These are phyloP conservation scores for Microcebus lehilahytsara DNA, from an alignment of 2,113 vertebrate genomes.

Conservation along the genomic window DNA sequence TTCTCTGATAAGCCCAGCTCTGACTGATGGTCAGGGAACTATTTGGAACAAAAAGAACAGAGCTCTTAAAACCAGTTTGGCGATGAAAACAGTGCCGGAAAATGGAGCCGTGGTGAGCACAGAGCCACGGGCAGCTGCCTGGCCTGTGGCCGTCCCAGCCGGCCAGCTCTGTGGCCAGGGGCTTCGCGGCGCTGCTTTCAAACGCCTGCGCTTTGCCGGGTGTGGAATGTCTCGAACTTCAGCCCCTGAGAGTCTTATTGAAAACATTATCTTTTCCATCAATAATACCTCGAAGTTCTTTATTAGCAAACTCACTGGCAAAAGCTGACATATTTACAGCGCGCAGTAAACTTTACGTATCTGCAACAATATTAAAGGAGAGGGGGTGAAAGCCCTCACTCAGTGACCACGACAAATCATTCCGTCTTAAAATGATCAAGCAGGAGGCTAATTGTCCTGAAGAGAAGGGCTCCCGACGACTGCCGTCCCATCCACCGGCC, in stretches of 20 bases:
- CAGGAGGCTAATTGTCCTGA: conserved; percentile 83
- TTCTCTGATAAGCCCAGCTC: conserved; percentile 62
- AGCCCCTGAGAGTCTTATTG: conserved; percentile 80
- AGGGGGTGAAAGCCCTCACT: conserved; percentile 48
- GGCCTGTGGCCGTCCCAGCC: neutral
- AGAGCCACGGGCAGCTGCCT: neutral
- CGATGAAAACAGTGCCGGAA: conserved; percentile 44
- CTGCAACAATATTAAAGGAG: conserved; percentile 84
- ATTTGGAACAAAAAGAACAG: neutral
- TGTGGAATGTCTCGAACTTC: conserved; percentile 48
- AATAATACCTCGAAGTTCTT: conserved; percentile 84
- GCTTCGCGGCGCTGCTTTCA: neutral
- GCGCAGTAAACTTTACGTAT: conserved; percentile 85
- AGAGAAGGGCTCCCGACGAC: conserved; percentile 77
- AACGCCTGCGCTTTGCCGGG: conserved; percentile 30
- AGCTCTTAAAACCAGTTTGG: neutral
- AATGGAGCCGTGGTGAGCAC: fast-evolving
- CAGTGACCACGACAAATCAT: conserved; percentile 84
- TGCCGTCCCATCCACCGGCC: conserved; percentile 77
- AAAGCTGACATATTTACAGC: conserved; percentile 88
- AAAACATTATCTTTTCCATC: conserved; percentile 89
- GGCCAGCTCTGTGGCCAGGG: fast-evolving
- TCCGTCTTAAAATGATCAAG: conserved; percentile 84
- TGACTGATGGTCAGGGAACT: conserved; percentile 47
- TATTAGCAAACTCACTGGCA: conserved; percentile 85